phyloP scores from a whole-genome alignment of 2,113 vertebrate species.

The Hiodon tergisus region DNA sequence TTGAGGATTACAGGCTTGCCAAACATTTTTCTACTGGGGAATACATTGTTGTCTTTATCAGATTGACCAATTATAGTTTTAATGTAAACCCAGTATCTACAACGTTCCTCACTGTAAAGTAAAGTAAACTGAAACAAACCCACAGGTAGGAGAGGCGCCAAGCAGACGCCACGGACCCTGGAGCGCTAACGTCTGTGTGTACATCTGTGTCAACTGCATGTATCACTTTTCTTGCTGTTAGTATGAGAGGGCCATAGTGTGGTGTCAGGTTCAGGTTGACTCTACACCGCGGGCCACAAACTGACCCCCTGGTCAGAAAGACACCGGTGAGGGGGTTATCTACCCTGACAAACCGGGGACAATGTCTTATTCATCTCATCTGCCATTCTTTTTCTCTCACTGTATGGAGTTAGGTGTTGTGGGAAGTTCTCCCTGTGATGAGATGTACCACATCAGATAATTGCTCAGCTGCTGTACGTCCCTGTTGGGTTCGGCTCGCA shows the following conservation, averaged over 20 bases:
- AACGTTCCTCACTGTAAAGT: neutral
- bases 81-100: neutral
- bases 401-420: neutral
- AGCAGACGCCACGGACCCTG: neutral
- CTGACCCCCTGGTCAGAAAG: neutral
- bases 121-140: neutral
- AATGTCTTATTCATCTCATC: neutral
- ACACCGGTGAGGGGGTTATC: neutral
- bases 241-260: neutral
- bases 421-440: neutral
- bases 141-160: neutral
- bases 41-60: too few species aligned
- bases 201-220: conserved; percentile 5
- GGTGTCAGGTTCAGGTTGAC: conserved; percentile 27
- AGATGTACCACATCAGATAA: too few species aligned
- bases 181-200: conserved; percentile 5
- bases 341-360: neutral
- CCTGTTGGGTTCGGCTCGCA: neutral
- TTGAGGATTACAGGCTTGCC: too few species aligned
- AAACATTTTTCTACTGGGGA: too few species aligned
- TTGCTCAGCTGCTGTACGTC: neutral
- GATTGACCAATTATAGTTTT: neutral
- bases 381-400: neutral
- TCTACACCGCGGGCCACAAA: conserved; percentile 2
- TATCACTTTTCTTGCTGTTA: conserved; percentile 20